phyloP scores from a whole-genome alignment of 1,140 invertebrate genomes.

The Battus philenor region DNA sequence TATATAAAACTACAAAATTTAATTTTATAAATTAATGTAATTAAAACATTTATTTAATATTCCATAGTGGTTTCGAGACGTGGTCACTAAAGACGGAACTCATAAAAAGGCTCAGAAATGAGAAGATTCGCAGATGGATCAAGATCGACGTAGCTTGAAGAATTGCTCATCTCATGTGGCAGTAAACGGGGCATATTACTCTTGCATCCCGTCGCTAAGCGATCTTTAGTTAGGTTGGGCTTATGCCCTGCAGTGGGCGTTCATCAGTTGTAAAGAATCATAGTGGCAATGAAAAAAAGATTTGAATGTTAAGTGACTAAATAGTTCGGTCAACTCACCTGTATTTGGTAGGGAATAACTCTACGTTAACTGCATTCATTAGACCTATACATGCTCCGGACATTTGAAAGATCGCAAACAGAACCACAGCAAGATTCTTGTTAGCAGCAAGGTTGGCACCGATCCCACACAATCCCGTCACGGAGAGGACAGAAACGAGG shows the following conservation, averaged over 20 bases:
- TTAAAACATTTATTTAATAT: too few species aligned
- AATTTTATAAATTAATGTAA: too few species aligned
- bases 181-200: too few species aligned
- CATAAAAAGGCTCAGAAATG: too few species aligned
- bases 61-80: too few species aligned
- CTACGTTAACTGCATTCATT: slow-evolving; percentile 66
- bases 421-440: slow-evolving; percentile 43
- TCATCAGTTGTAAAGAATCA: too few species aligned
- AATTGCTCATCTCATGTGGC: too few species aligned
- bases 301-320: background rate
- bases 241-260: background rate
- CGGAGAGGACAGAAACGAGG: slow-evolving; percentile 38
- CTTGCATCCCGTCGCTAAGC: background rate
- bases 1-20: too few species aligned
- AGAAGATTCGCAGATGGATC: too few species aligned
- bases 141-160: too few species aligned
- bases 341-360: slow-evolving; percentile 61
- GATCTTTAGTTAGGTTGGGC: background rate
- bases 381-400: slow-evolving; percentile 65
- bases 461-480: slow-evolving; percentile 49
- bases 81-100: too few species aligned
- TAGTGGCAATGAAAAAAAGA: background rate
- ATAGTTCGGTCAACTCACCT: slow-evolving; percentile 51
- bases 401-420: slow-evolving; percentile 68
- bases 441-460: slow-evolving; percentile 39